phyloP scores from a whole-genome alignment of 2,888 invertebrate species.

The Penaeus monodon region DNA sequence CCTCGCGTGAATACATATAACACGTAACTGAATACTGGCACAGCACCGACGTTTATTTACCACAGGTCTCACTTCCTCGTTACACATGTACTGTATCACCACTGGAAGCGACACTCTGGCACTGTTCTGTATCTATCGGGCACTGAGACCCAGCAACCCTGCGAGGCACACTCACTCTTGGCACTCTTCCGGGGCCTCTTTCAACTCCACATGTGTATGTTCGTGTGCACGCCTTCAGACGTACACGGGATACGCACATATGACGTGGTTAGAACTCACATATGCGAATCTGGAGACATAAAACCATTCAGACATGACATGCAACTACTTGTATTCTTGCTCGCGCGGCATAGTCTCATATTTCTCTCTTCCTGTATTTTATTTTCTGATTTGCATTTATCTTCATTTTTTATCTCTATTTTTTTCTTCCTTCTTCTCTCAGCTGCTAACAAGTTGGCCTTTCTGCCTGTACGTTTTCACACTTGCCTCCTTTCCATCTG shows the following conservation, averaged over 20 bases:
- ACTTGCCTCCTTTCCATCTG: no score
- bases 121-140: constrained; percentile 12
- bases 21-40: not conserved
- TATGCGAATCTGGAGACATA: no score
- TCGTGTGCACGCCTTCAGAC: not conserved
- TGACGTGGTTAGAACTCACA: not conserved
- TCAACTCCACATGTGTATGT: constrained; percentile 1
- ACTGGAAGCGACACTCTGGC: constrained; percentile 7
- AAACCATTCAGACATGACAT: no score
- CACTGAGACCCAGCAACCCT: constrained; percentile 18
- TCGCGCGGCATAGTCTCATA: no score
- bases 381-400: no score
- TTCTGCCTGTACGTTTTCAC: no score
- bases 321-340: no score
- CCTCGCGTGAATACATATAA: no score
- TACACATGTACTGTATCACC: not conserved
- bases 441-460: no score
- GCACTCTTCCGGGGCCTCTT: constrained; percentile 18
- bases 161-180: constrained; percentile 19
- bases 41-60: not conserved
- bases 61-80: not conserved
- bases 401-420: no score
- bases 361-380: no score
- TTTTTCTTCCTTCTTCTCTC: no score
- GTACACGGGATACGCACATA: not conserved